These are phyloP conservation scores for Watsonalla binaria DNA, from an alignment of 2,888 invertebrate species.

Conservation along the genomic window DNA sequence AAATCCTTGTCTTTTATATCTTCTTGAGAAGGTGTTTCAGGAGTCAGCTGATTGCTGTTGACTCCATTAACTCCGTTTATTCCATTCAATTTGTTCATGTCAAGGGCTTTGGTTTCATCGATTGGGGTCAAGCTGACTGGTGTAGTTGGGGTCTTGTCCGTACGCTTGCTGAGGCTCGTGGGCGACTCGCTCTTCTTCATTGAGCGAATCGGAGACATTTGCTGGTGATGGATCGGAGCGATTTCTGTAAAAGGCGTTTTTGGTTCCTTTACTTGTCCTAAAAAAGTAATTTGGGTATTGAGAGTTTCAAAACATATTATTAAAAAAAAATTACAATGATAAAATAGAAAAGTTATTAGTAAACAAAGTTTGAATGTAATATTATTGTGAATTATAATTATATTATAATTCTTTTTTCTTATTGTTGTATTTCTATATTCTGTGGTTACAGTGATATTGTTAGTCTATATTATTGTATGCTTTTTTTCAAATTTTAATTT, in stretches of 20 bases:
- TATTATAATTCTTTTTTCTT: no score
- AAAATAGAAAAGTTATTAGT: no score
- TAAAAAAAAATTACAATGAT: no score
- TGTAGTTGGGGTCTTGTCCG: constrained; percentile 74
- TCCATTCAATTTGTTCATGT: constrained; percentile 66
- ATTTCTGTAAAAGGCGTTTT: constrained; percentile 59
- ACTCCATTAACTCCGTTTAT: constrained; percentile 43
- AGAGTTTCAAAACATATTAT: constrained; percentile 24
- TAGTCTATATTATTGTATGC: no score
- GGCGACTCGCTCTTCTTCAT: constrained; percentile 73
- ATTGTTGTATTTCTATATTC: no score
- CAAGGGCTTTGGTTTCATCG: constrained; percentile 69
- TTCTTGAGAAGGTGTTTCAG: constrained; percentile 62
- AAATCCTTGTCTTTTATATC: constrained; percentile 54
- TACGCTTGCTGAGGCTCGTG: constrained; percentile 69
- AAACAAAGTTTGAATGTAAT: no score
- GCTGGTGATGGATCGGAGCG: constrained; percentile 73
- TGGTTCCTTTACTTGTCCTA: not conserved
- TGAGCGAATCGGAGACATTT: constrained; percentile 75
- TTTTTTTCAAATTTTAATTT: no score
- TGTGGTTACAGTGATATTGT: no score
- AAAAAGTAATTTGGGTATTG: constrained; percentile 17
- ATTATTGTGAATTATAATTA: no score
- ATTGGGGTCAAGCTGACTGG: constrained; percentile 72
- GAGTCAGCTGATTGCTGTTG: constrained; percentile 61